Base-by-base conservation (phyloP, 2,797 vertebrate species). In the Gorsachius magnificus region DNA sequence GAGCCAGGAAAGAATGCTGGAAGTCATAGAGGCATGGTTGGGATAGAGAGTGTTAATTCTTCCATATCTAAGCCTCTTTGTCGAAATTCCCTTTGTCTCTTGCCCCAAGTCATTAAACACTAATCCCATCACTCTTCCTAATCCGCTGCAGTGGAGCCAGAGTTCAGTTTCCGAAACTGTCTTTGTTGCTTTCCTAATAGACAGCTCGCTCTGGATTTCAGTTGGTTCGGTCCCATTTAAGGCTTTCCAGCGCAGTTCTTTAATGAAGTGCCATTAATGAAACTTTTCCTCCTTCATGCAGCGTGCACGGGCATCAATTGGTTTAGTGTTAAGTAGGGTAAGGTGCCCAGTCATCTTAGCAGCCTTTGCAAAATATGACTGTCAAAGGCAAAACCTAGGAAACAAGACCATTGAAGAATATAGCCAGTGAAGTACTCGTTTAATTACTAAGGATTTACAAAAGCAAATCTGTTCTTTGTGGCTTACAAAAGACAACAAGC, bases 61-160 rank as follows among this genome's bases (percentile, higher is more conserved):
- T 99, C 99, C 99, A 99, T 99, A 99, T 99, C 99, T 99, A 99
- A 99, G 99, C 99, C 99, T 99, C 99, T 99, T 99, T 99, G 99
- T 99, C 94, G 97, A 99, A 99, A 99, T 99, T 99, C 98, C 98
- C 98, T 99, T 99, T 99, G 99, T 99, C 99, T 99, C 99, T 99
- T 98, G 99, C 99, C 99, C 98, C 98, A 99, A 99, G 99, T 99
- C 99, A 99, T 99, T 99, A 99, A 99, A 99, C 99, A 98, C 99
- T 99, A 99, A 99, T 99, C 99, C 99, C 99, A 99, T 99, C 99
- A 99, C 99, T 98, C 98, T 98, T 98, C 98, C 99, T 99, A 99
- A 99, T 99, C 99, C 99, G 98, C 98, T 97, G 98, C 99, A 98
- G 98, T 98, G 98, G 97, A 98, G 98, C 98, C 97, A 98, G 99